Evolutionary conservation across 2,888 invertebrate species (phyloP).

Genomic region (Latrodectus hesperus): DNA sequence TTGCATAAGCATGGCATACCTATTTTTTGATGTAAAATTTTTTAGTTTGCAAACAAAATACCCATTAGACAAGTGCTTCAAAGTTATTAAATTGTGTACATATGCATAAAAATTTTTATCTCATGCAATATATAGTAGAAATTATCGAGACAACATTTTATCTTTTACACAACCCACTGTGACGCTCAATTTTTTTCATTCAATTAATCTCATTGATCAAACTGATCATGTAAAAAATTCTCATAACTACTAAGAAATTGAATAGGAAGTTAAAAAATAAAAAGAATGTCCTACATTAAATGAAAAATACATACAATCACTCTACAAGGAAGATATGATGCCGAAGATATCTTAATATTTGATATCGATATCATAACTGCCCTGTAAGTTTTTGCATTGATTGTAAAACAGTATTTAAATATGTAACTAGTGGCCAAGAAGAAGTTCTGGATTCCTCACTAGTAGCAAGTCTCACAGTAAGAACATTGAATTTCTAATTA

Average conservation of each 20-base stretch:
- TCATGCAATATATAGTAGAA: constrained; percentile 12
- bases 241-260: no score
- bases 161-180: constrained; percentile 17
- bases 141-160: neutral
- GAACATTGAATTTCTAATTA: no score
- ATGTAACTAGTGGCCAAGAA: constrained; percentile 59
- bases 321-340: constrained; percentile 48
- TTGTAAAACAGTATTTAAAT: constrained; percentile 56
- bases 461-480: neutral
- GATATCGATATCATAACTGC: constrained; percentile 33
- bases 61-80: no score
- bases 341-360: constrained; percentile 16
- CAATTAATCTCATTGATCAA: constrained; percentile 30
- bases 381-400: constrained; percentile 55
- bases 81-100: neutral
- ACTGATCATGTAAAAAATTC: constrained; percentile 11
- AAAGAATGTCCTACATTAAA: neutral
- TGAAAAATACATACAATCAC: constrained; percentile 38
- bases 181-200: constrained; percentile 12
- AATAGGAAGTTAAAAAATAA: neutral
- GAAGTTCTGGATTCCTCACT: constrained; percentile 11
- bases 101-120: constrained; percentile 24
- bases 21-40: no score
- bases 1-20: no score
- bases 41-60: no score